Percentiles rank a stretch among this genome's conserved stretches.
These are phyloP conservation scores for Streptopelia turtur DNA, from an alignment of 2,797 vertebrate species.

Conservation along the genomic window DNA sequence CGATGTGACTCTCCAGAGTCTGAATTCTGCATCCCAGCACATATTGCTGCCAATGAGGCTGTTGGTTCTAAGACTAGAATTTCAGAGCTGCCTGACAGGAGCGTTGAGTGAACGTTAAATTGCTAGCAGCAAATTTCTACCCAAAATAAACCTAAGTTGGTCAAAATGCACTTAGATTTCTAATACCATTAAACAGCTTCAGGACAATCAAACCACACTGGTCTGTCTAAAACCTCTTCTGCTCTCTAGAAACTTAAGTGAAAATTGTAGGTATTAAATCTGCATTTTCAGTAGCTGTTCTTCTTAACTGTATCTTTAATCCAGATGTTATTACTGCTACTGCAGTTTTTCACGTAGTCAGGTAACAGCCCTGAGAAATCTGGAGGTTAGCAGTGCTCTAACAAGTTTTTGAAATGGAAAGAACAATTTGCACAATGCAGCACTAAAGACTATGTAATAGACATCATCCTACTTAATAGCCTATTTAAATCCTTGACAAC, in stretches of 20 bases:
- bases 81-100: slow-evolving; percentile 32
- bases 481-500: slow-evolving; percentile 58
- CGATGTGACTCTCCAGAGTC: slow-evolving; percentile 8
- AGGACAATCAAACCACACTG: slow-evolving; percentile 6
- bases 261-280: slow-evolving; percentile 43
- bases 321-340: slow-evolving; percentile 48
- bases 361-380: slow-evolving; percentile 46
- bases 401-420: slow-evolving; percentile 32
- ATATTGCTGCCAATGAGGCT: background rate
- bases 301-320: slow-evolving; percentile 34
- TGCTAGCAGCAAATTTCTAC: slow-evolving; percentile 51
- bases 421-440: slow-evolving; percentile 46
- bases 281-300: slow-evolving; percentile 43
- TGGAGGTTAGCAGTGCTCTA: slow-evolving; percentile 43
- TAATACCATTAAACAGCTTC: slow-evolving; percentile 31
- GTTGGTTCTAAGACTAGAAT: background rate
- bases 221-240: slow-evolving; percentile 43
- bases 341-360: slow-evolving; percentile 37
- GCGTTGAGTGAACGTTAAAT: slow-evolving; percentile 38
- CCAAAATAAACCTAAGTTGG: slow-evolving; percentile 8
- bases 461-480: slow-evolving; percentile 60
- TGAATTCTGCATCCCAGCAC: background rate
- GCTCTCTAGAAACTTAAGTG: slow-evolving; percentile 36
- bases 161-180: slow-evolving; percentile 32
- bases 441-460: slow-evolving; percentile 45